A percentile compares a stretch with the other conserved stretches of the same genome.
Evolutionary conservation across 2,797 vertebrate genomes (phyloP).

Genomic region (Eidolon dupreanum): DNA sequence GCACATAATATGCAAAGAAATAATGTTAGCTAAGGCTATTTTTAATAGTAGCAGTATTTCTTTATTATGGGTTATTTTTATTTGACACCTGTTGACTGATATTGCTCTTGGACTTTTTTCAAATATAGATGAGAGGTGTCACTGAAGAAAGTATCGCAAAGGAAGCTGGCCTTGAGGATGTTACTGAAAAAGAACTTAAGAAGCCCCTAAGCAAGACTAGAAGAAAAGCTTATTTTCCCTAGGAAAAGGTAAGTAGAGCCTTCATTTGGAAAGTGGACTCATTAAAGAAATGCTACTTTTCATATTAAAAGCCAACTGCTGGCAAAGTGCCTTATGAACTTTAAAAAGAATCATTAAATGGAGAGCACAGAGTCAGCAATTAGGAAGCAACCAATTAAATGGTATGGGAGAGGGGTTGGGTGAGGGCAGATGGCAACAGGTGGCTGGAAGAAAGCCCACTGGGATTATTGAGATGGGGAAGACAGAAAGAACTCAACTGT

Average conservation of each 20-base stretch:
- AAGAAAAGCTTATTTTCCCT: constrained; percentile 48
- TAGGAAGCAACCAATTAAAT: constrained; percentile 67
- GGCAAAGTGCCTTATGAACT: constrained; percentile 46
- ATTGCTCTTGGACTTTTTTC: not conserved
- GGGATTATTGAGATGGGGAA: not conserved
- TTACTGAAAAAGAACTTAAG: not conserved
- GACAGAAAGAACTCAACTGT: not conserved
- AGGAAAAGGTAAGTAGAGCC: constrained; percentile 62
- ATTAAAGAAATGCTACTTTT: constrained; percentile 68
- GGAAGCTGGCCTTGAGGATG: not conserved
- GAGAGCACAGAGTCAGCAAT: constrained; percentile 58
- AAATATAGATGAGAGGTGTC: constrained; percentile 17
- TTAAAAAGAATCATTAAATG: constrained; percentile 56
- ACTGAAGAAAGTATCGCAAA: not conserved
- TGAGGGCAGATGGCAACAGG: constrained; percentile 13
- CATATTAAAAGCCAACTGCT: constrained; percentile 61
- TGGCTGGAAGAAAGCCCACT: not conserved
- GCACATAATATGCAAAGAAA: not conserved
- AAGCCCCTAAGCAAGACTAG: not conserved
- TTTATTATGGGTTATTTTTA: not conserved
- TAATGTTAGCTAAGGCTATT: not conserved
- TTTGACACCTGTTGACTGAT: not conserved
- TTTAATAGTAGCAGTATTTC: not conserved
- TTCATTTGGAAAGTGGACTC: constrained; percentile 51
- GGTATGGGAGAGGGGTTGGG: not conserved